Conservation (phyloP, 2,113 vertebrate species). For the Uria aalge region DNA sequence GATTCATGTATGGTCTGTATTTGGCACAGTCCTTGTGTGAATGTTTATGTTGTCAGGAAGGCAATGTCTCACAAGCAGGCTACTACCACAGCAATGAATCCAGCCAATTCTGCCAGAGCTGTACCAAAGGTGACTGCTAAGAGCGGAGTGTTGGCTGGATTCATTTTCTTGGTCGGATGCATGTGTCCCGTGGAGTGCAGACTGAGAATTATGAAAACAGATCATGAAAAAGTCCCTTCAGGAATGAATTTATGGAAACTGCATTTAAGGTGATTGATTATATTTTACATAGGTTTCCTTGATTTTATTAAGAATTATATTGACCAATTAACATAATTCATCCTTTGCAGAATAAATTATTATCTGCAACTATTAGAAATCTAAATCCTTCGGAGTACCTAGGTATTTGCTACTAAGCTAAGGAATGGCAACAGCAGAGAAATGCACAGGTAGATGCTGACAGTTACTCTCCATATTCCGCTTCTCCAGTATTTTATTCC, state of each 20-base stretch:
- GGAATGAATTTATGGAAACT: not conserved
- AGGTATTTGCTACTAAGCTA: not conserved
- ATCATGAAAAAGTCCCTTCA: not conserved
- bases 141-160: not conserved
- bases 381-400: not conserved
- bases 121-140: not conserved
- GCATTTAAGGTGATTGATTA: not conserved
- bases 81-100: not conserved
- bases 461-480: not conserved
- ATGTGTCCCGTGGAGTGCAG: not conserved
- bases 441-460: not conserved
- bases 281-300: not conserved
- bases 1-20: no score
- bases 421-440: not conserved
- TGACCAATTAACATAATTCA: not conserved
- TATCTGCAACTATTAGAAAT: not conserved
- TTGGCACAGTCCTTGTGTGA: not conserved
- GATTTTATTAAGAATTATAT: not conserved
- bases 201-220: not conserved
- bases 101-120: not conserved
- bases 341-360: not conserved
- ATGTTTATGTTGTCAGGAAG: not conserved
- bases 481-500: not conserved
- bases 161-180: not conserved
- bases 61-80: not conserved